Base-by-base conservation (phyloP, 1,140 invertebrate genomes). In the Bathynomus jamesi region DNA sequence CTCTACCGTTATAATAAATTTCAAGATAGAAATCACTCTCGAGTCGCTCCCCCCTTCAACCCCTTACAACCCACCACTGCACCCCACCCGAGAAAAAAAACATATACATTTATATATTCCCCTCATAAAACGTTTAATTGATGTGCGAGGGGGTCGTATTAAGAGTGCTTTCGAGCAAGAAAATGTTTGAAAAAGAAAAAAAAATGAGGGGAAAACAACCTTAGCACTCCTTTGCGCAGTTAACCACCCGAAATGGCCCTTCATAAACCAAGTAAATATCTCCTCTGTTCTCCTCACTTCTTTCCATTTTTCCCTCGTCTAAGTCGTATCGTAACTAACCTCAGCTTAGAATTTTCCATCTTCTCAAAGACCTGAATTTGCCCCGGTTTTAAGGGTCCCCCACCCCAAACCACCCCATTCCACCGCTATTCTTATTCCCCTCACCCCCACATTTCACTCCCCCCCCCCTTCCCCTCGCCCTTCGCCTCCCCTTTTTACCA, bases 261-360 rank as follows among this genome's bases (percentile, higher is more conserved):
- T 53, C 40, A 53, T 53, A 53, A 53, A 53, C 40, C 40, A 53
- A 53, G 40, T 53, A 53, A 53, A 53, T 53, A 53, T 53, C 40
- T 21, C 21, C 40, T 53, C 40, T 53, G 40, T 53, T 53, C 40
- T 53, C 40, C 5, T 53, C 40, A 53, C 40, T 53, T 53, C 40
- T 53, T 53, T 53, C 40, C 40, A 53, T 53, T 53, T 53, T 53
- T 53, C 40, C 40, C 40, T 53, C 40, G 40, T 53, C 40, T 5
- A 53, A 53, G 40, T 53, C 40, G 40, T 53, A 53, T 53, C 40
- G 40, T 53, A 53, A 53, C 2, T 53, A 53, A 53, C 40, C 40
- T 5, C 40, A 53, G 40, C 40, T 53, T 53, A 53, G 40, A 53
- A 53, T 53, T 53, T 53, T 53, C 40, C 40, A 53, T 53, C 40